Conservation (phyloP, 2,888 invertebrate species). For the Myopa testacea region DNA sequence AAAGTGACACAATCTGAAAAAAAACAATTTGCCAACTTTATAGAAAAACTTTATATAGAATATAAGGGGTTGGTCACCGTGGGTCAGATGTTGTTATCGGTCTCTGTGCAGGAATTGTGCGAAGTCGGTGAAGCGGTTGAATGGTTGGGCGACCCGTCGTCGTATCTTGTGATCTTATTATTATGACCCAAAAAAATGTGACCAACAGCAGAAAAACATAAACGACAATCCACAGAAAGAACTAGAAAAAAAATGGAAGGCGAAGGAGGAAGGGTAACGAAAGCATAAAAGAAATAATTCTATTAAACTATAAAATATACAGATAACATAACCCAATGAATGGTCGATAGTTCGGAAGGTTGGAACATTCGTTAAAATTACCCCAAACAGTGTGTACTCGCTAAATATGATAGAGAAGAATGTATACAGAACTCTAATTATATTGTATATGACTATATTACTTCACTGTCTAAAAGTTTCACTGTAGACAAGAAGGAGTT, state of each 20-base stretch:
- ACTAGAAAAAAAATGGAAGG: background rate
- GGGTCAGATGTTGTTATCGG: background rate
- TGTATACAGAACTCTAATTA: too few relatives aligned
- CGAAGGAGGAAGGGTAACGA: background rate
- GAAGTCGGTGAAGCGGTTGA: background rate
- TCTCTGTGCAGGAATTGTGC: background rate
- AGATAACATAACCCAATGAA: background rate
- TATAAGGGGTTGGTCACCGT: background rate
- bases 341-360: too few relatives aligned
- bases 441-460: too few relatives aligned
- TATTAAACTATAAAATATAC: constrained; percentile 4
- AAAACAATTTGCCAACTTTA: constrained; percentile 25
- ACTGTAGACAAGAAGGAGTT: too few relatives aligned
- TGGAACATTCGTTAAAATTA: too few relatives aligned
- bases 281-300: background rate
- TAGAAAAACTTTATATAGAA: background rate
- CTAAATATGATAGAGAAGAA: too few relatives aligned
- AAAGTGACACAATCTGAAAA: background rate
- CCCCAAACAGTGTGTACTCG: too few relatives aligned
- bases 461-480: too few relatives aligned
- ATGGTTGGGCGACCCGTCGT: background rate
- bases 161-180: constrained; percentile 21
- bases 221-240: background rate
- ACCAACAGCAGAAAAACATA: background rate
- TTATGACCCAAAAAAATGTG: constrained; percentile 11